Evolutionary conservation across 2,113 vertebrate species (phyloP), one percentile per base, ranked within the genome.

Genomic region (Nycticryphes semicollaris): DNA sequence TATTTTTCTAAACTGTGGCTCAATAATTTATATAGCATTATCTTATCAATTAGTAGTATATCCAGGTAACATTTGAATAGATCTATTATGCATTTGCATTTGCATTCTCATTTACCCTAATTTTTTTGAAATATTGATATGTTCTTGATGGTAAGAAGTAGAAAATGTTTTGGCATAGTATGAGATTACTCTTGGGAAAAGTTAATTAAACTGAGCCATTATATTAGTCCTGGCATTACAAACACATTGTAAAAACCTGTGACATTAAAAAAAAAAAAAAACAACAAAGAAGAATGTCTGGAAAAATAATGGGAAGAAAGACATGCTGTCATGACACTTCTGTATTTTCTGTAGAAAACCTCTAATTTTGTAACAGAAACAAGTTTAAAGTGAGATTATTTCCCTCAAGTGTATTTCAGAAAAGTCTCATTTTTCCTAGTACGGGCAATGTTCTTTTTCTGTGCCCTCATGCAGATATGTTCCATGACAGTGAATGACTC

Each of bases 391-490:
- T 20, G 30, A 45, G 14, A 43, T 30, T 30, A 78, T 80, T 45
- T 3, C 17, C 41, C 7, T 6, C 5, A 12, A 33, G 4, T 18
- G 5, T 57, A 7, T 62, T 89, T 87, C 2, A 6, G 17, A 80
- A 82, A 92, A 70, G 31, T 69, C 23, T 84, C 2, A 47, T 72
- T 93, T 96, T 78, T 84, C 35, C n/a, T 53, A 43, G 3, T 69
- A 77, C 43, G 35, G 2, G 7, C 3, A 1, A 4, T 7, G 12
- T 53, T 19, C 16, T 50, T n/a, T 33, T 85, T 35, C 27, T 50
- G 2, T 3, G 1, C 70, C 51, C 47, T 87, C 19, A 30, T 2
- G 2, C 13, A 9, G 8, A 16, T 0, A 2, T 20, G 8, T 50
- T 64, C 27, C 33, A 10, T 14, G 27, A 15, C 17, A 43, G 30